A percentile compares a stretch with the other conserved stretches of the same genome.
phyloP scores from a whole-genome alignment of 1,140 invertebrate genomes.

The Brachionus rotundiformis region DNA sequence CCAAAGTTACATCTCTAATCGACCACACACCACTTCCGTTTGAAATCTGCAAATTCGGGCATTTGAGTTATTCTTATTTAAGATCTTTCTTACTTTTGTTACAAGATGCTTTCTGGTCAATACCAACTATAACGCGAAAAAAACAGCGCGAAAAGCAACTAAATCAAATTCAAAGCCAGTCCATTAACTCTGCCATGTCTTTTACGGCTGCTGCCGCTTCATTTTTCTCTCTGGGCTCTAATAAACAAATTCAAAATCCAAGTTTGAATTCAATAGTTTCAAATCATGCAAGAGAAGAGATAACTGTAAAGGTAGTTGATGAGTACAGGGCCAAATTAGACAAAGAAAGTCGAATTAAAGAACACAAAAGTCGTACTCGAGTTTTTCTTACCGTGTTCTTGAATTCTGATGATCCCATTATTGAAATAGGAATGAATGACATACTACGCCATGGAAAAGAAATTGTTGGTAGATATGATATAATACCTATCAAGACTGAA shows the following conservation, averaged over 20 bases:
- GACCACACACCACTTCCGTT: constrained; percentile 70
- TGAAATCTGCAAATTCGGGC: constrained; percentile 92
- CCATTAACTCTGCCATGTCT: constrained; percentile 61
- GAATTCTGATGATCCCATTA: constrained; percentile 73
- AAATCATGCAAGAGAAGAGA: constrained; percentile 95
- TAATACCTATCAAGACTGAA: constrained; percentile 90
- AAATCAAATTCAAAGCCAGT: constrained; percentile 21
- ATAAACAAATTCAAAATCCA: constrained; percentile 68
- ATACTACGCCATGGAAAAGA: constrained; percentile 92
- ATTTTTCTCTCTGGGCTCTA: constrained; percentile 59
- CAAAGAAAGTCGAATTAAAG: constrained; percentile 72
- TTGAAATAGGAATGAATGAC: constrained; percentile 96
- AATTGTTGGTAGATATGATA: constrained; percentile 96
- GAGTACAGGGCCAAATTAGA: constrained; percentile 92
- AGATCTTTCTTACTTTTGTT: constrained; percentile 79
- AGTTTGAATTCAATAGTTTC: constrained; percentile 67
- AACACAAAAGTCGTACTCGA: constrained; percentile 89
- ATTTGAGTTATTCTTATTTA: constrained; percentile 82
- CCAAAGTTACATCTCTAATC: constrained; percentile 54
- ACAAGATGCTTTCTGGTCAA: constrained; percentile 69
- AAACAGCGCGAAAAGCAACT: constrained; percentile 58
- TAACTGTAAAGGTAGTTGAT: constrained; percentile 92
- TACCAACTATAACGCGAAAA: constrained; percentile 69
- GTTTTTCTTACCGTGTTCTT: constrained; percentile 91
- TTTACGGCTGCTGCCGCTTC: constrained; percentile 77